Evolutionary conservation across 2,113 vertebrate genomes (phyloP).

Genomic region (Mesembrinibis cayennensis): DNA sequence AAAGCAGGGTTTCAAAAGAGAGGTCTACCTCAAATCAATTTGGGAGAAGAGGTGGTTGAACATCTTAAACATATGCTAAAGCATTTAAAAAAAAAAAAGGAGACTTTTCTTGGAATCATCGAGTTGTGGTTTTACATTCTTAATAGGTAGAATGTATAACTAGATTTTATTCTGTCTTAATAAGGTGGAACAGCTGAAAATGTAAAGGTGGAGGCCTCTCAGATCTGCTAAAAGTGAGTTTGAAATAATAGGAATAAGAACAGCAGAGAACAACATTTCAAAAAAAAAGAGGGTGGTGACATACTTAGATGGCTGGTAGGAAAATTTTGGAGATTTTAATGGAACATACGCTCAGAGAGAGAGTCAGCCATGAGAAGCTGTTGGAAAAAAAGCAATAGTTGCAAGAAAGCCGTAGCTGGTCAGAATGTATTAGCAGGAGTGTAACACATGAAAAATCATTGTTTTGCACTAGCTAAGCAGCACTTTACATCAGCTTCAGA

Average conservation of each 20-base stretch:
- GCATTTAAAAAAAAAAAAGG: neutral
- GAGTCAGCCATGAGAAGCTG: neutral
- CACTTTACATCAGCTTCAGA: neutral
- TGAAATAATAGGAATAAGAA: neutral
- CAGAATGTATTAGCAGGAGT: neutral
- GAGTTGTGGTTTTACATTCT: neutral
- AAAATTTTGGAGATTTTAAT: neutral
- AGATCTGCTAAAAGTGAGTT: neutral
- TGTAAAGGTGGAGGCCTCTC: neutral
- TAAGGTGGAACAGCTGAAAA: neutral
- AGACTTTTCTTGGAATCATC: neutral
- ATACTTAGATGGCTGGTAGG: neutral
- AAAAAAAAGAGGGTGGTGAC: neutral
- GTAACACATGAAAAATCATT: neutral
- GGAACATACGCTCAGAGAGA: neutral
- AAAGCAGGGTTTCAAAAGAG: neutral
- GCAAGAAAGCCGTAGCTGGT: neutral
- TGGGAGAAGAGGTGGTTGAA: neutral
- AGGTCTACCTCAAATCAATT: neutral
- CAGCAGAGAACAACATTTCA: neutral
- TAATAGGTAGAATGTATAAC: neutral
- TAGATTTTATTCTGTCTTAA: neutral
- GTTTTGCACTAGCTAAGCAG: neutral
- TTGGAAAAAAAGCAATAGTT: neutral
- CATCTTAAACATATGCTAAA: neutral